Percentiles rank a stretch among this genome's conserved stretches.
Evolutionary conservation across 1,140 invertebrate species (phyloP).

Genomic region (Drosophila sp.): DNA sequence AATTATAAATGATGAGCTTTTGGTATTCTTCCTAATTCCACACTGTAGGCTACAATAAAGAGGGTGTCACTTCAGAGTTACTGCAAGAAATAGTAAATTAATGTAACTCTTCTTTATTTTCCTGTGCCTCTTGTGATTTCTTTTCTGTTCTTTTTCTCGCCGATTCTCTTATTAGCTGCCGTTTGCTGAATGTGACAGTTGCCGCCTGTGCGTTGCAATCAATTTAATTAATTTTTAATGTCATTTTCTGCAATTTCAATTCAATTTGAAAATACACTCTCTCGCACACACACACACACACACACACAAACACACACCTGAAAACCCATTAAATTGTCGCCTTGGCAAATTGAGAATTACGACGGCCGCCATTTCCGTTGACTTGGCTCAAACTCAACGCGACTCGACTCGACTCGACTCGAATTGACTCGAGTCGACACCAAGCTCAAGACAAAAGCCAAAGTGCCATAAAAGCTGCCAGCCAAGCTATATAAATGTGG

Average conservation of each 20-base stretch:
- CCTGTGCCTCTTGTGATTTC: not conserved
- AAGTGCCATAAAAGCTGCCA: slow-evolving; percentile 81
- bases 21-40: no score
- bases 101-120: slow-evolving; percentile 12
- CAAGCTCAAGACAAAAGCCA: slow-evolving; percentile 76
- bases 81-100: slow-evolving; percentile 33
- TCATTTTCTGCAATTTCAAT: slow-evolving; percentile 78
- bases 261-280: slow-evolving; percentile 76
- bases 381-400: slow-evolving; percentile 35
- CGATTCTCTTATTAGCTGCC: slow-evolving; percentile 19
- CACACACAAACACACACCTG: slow-evolving; percentile 57
- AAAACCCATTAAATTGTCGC: slow-evolving; percentile 80
- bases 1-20: no score
- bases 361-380: slow-evolving; percentile 61
- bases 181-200: slow-evolving; percentile 52
- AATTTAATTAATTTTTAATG: slow-evolving; percentile 83
- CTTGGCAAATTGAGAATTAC: slow-evolving; percentile 82
- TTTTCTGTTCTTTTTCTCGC: not conserved
- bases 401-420: no score
- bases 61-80: not conserved
- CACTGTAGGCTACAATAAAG: no score
- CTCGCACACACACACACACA: slow-evolving; percentile 39
- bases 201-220: slow-evolving; percentile 62
- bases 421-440: slow-evolving; percentile 55
- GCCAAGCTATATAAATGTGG: slow-evolving; percentile 81